Base-by-base conservation (phyloP, 2,888 invertebrate species). In the Dicranocentrus wangi region DNA sequence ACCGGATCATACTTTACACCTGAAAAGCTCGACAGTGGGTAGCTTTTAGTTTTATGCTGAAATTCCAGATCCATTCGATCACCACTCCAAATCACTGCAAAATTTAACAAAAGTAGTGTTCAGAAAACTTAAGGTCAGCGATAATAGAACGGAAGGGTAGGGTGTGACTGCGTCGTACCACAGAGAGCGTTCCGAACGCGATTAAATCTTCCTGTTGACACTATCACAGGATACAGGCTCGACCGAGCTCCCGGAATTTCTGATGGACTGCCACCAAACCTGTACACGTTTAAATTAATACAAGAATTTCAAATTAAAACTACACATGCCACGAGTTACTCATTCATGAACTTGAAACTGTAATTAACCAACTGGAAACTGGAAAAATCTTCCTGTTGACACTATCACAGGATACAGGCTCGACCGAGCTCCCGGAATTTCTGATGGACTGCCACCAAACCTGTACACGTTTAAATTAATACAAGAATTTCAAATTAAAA, bases 61-160 rank as follows among this genome's bases (percentile, higher is more conserved):
- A 86, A 86, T 81, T 87, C 86, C 23, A 87, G 63, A 25, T 87
- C 86, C 85, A 87, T 85, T 61, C 85, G 72, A 47, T 86, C 86
- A 17, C 85, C 83, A 43, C 85, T 80, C 81, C 82, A 85, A 17
- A 86, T 85, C 10, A 86, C 86, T 86, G 69, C 5, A 79, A 75
- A 63, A 53, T 47, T 27, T 32, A 3, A 55, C 42, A 43, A 61
- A 47, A 42, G 17, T 19, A 1, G 39, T 51, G 60, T 53, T 13
- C 15, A 32, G 53, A 32, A 58, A 51, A n/a, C n/a, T n/a, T n/a
- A n/a, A n/a, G n/a, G n/a, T n/a, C n/a, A n/a, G n/a, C n/a, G n/a
- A n/a, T n/a, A n/a, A 32, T 32, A 32, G 10, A 32, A 32, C 32
- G 10, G 10, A 32, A 10, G 32, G 10, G 32, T 32, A 32, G 3